Base-by-base conservation (phyloP, 1,140 invertebrate species). In the Reticulitermes speratus region DNA sequence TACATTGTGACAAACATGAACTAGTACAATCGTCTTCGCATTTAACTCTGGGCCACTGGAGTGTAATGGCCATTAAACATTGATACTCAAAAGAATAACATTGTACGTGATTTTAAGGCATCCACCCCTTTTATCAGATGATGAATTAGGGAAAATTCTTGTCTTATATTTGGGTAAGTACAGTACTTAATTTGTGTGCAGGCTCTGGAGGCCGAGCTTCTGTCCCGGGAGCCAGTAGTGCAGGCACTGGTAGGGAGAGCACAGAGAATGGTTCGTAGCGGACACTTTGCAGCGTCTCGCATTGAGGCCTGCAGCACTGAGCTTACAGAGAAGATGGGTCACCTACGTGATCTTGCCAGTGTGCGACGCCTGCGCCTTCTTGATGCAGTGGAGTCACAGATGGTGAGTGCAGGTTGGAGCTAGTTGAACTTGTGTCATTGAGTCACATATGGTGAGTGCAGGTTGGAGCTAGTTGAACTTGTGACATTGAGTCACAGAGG, bases 351-450 rank as follows among this genome's bases (percentile, higher is more conserved):
- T 89, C 88, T 95, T 19, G 95, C 96, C 0, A 95, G 94, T 86
- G 93, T 96, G 11, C 90, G 97, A 19, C 89, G 90, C 44, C 89
- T 95, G 12, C 91, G 96, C 59, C 91, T 98, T 5, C 91, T 96
- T 14, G 97, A 98, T 89, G 95, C 97, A 16, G 93, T 97, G 14
- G 97, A 97, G 89, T 96, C 96, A 44, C 96, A 98, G 90, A 95
- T 95, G 93, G 95, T 95, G 91, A 90, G 87, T 89, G 16, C 44
- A 32, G 44, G 5, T 5, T 55, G 19, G 14, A 48, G 12, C 21
- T 38, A 38, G 38, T 83, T 65, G 44, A 21, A 55, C 14, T 21
- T 55, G 52, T 11, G 48, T 1, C 16, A 48, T 11, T 48, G 6
- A 8, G 45, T 48, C 6, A 48, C 45, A 12, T 48, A 48, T 48